A percentile compares a stretch with the other conserved stretches of the same genome.
These are phyloP conservation scores for Molothrus aeneus DNA, from an alignment of 2,797 vertebrate species.

Conservation along the genomic window DNA sequence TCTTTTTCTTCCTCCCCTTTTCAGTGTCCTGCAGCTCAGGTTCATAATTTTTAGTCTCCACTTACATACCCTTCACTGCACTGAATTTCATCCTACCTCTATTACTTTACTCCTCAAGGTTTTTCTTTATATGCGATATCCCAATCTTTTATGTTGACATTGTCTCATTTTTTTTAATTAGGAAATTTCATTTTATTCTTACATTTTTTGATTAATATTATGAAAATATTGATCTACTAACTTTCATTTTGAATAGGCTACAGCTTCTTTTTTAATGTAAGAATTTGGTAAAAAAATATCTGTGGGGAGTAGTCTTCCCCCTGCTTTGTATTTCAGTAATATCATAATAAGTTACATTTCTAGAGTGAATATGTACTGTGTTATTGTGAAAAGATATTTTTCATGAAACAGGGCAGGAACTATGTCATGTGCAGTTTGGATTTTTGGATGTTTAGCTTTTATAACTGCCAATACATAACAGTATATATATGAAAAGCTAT, in stretches of 20 bases:
- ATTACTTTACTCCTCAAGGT: not conserved
- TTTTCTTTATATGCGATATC: not conserved
- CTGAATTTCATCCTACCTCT: not conserved
- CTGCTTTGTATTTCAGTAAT: not conserved
- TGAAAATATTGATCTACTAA: not conserved
- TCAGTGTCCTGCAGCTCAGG: not conserved
- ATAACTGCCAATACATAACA: slow-evolving; percentile 26
- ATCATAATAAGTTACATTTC: not conserved
- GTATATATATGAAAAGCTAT: slow-evolving; percentile 63
- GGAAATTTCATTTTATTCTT: not conserved
- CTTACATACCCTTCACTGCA: not conserved
- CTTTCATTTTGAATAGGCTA: not conserved
- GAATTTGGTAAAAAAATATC: not conserved
- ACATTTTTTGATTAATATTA: not conserved
- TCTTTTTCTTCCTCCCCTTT: not conserved
- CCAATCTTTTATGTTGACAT: not conserved
- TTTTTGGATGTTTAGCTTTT: slow-evolving; percentile 55
- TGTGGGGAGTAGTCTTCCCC: not conserved
- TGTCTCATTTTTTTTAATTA: not conserved
- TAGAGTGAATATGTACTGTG: not conserved
- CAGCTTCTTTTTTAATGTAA: not conserved
- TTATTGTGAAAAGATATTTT: not conserved
- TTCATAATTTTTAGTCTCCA: not conserved
- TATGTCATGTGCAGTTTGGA: slow-evolving; percentile 3
- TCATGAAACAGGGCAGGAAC: not conserved